Evolutionary conservation across 1,140 invertebrate genomes (phyloP).

Genomic region (Ceratosolen solmsi): DNA sequence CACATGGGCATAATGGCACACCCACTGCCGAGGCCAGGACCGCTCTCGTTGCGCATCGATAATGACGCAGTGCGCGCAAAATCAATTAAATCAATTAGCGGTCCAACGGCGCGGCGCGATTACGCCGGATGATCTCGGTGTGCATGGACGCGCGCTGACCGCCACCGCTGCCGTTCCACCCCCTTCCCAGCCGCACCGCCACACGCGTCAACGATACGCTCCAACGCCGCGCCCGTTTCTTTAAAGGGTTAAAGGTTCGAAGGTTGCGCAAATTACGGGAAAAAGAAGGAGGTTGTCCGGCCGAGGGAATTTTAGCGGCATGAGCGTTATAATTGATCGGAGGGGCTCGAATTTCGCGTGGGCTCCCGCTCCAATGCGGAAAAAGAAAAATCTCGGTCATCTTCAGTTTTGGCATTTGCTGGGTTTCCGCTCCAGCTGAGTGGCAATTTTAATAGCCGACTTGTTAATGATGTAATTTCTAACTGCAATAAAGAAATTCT

Average conservation of each 20-base stretch:
- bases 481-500: background rate
- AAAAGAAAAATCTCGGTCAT: background rate
- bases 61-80: conserved; percentile 50
- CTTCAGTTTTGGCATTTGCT: background rate
- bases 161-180: background rate
- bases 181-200: background rate
- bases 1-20: background rate
- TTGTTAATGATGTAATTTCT: background rate
- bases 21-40: background rate
- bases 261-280: background rate
- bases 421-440: background rate
- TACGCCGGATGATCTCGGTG: conserved; percentile 34
- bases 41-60: conserved; percentile 39
- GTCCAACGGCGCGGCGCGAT: conserved; percentile 32
- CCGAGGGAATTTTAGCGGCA: background rate
- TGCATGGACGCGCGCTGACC: background rate
- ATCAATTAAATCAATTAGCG: conserved; percentile 56
- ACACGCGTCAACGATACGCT: no score
- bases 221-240: background rate
- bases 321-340: background rate
- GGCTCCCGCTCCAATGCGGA: background rate
- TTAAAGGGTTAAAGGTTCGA: background rate
- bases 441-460: background rate
- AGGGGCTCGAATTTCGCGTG: background rate
- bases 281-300: background rate